Evolutionary conservation across 2,888 invertebrate species (phyloP).

Genomic region (Apodemia zela): DNA sequence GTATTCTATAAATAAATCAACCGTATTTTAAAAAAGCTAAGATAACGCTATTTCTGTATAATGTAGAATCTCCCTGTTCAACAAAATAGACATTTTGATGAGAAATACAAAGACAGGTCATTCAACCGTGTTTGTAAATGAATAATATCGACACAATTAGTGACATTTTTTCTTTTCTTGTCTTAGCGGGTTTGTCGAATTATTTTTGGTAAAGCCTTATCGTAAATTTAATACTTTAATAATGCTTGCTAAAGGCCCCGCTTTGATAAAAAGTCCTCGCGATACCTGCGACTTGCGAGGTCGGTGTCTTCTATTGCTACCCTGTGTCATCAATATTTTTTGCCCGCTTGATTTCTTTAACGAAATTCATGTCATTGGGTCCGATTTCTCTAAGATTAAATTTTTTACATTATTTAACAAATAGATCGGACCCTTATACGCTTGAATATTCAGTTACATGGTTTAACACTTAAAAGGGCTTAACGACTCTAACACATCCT

Average conservation of each 20-base stretch:
- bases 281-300: conserved; percentile 48
- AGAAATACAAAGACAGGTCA: conserved; percentile 1
- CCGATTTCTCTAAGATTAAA: conserved; percentile 77
- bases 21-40: not conserved
- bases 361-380: conserved; percentile 77
- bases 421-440: conserved; percentile 77
- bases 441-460: conserved; percentile 80
- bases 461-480: conserved; percentile 81
- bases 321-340: conserved; percentile 72
- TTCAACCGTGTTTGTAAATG: conserved; percentile 4
- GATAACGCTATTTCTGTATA: not conserved
- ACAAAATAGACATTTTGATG: not conserved
- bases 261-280: conserved; percentile 56
- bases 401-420: conserved; percentile 75
- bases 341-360: conserved; percentile 73
- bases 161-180: conserved; percentile 9
- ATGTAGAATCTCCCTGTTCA: not conserved
- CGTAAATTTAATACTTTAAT: conserved; percentile 75
- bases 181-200: conserved; percentile 41
- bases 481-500: conserved; percentile 81
- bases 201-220: conserved; percentile 49
- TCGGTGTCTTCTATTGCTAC: conserved; percentile 37
- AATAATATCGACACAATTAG: conserved; percentile 6
- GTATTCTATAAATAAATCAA: not conserved
- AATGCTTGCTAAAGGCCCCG: conserved; percentile 52